Percentiles rank a stretch among this genome's conserved stretches.
phyloP scores from a whole-genome alignment of 2,888 invertebrate species.

The Norana najaformis region DNA sequence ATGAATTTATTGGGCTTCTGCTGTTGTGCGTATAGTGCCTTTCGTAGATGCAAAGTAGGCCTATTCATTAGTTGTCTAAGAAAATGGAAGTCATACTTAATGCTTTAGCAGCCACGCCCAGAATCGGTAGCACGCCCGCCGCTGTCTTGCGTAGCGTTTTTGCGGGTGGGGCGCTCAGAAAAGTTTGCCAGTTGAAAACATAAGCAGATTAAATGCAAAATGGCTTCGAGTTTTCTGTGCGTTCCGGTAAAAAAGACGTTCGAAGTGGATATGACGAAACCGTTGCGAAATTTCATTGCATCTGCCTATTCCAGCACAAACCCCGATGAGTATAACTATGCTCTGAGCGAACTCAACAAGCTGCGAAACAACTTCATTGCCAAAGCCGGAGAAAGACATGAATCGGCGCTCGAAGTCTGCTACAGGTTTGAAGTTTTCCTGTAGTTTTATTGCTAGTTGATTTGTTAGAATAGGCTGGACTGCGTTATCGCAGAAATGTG shows the following conservation, averaged over 20 bases:
- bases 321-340: constrained; percentile 31
- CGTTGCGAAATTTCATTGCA: constrained; percentile 31
- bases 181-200: neutral
- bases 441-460: neutral
- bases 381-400: constrained; percentile 28
- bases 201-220: neutral
- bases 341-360: constrained; percentile 32
- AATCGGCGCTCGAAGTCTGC: constrained; percentile 29
- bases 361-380: constrained; percentile 31
- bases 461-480: neutral
- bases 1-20: neutral
- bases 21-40: too few relatives aligned
- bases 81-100: neutral
- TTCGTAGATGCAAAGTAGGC: too few relatives aligned
- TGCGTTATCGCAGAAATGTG: neutral
- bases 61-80: too few relatives aligned
- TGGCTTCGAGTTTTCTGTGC: constrained; percentile 28
- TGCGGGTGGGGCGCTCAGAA: neutral
- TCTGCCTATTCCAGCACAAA: constrained; percentile 20
- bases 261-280: constrained; percentile 30
- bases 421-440: constrained; percentile 19
- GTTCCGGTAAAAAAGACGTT: constrained; percentile 34
- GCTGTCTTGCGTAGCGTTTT: neutral
- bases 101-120: neutral
- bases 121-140: neutral